Evolutionary conservation across 2,797 vertebrate species (phyloP).

Genomic region (Eupleurogrammus muticus): DNA sequence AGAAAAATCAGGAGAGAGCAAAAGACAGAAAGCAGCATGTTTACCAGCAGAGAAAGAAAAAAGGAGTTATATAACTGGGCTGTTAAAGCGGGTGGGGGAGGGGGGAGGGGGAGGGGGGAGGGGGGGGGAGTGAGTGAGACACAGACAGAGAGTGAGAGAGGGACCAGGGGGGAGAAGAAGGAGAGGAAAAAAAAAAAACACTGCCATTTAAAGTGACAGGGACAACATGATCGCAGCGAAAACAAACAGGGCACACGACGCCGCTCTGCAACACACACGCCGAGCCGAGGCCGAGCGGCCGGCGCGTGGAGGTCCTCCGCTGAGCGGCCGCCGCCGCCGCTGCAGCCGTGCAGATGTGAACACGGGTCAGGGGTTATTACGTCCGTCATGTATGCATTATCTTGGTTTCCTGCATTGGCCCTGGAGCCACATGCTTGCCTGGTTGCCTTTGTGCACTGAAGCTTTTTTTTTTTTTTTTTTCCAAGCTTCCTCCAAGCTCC

Average conservation of each 20-base stretch:
- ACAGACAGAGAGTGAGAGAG: constrained; percentile 55
- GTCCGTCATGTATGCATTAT: constrained; percentile 61
- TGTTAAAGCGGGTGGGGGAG: constrained; percentile 68
- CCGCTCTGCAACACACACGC: constrained; percentile 33
- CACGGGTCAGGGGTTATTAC: constrained; percentile 62
- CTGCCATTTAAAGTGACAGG: constrained; percentile 73
- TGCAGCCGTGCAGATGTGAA: constrained; percentile 35
- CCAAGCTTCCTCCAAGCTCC: constrained; percentile 50
- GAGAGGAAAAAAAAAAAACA: constrained; percentile 35
- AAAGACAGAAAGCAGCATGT: constrained; percentile 75
- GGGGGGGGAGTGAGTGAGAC: constrained; percentile 47
- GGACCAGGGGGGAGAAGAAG: constrained; percentile 54
- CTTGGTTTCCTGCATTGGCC: constrained; percentile 29
- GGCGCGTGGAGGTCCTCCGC: constrained; percentile 31
- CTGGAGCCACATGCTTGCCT: constrained; percentile 45
- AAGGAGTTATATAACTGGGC: constrained; percentile 81
- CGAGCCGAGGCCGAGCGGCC: constrained; percentile 50
- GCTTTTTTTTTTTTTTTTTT: constrained; percentile 29
- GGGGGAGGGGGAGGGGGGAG: constrained; percentile 53
- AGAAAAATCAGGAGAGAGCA: constrained; percentile 49
- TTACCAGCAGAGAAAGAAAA: constrained; percentile 80
- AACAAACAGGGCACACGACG: constrained; percentile 46
- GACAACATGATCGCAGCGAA: constrained; percentile 67
- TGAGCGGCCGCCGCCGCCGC: constrained; percentile 42
- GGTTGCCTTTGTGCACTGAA: constrained; percentile 33